Evolutionary conservation across 2,888 invertebrate genomes (phyloP).

Genomic region (Rhodophaea formosa): DNA sequence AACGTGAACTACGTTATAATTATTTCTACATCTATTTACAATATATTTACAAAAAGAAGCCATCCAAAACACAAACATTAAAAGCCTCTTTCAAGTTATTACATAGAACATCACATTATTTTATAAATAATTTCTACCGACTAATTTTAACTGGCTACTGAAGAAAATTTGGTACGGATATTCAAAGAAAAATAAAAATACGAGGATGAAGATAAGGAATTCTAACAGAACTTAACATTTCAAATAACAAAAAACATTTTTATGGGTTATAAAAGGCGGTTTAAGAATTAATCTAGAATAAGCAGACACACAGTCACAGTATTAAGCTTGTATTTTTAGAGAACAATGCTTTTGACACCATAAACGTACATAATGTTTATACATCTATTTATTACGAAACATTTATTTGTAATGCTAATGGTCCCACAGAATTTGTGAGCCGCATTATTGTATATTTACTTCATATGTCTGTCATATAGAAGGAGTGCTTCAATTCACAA

Average conservation of each 20-base stretch:
- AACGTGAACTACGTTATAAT: conserved; percentile 6
- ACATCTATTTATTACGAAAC: conserved; percentile 8
- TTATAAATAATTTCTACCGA: conserved; percentile 34
- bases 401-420: conserved; percentile 48
- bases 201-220: conserved; percentile 28
- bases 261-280: neutral
- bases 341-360: neutral
- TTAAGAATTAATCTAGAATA: neutral
- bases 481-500: too few relatives aligned
- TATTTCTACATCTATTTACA: conserved; percentile 41
- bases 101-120: conserved; percentile 42
- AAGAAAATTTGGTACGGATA: conserved; percentile 31
- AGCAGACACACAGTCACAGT: neutral
- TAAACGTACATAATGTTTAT: conserved; percentile 9
- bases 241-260: neutral
- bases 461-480: neutral
- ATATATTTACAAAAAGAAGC: conserved; percentile 54
- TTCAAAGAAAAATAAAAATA: conserved; percentile 26
- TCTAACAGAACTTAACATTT: neutral
- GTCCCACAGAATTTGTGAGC: conserved; percentile 62
- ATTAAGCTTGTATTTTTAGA: neutral
- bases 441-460: conserved; percentile 26
- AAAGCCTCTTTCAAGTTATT: conserved; percentile 48
- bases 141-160: conserved; percentile 31
- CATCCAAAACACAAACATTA: conserved; percentile 44